phyloP scores from a whole-genome alignment of 2,113 vertebrate genomes.

The Psilopogon haemacephalus region DNA sequence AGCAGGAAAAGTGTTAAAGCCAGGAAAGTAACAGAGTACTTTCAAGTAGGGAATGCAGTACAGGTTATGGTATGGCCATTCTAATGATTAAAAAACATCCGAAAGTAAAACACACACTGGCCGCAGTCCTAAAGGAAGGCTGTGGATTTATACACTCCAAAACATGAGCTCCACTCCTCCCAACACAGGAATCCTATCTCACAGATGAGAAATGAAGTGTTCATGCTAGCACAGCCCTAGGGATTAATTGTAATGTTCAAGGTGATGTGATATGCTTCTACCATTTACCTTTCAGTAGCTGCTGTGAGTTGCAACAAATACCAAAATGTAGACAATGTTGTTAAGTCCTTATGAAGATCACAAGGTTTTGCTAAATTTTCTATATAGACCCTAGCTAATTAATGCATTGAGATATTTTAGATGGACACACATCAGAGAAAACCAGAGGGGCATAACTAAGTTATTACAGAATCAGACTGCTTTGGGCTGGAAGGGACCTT shows the following conservation, averaged over 20 bases:
- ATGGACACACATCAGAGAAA: background rate
- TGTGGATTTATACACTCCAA: background rate
- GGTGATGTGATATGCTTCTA: rapidly evolving
- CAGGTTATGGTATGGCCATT: background rate
- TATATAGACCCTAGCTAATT: background rate
- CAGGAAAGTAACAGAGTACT: background rate
- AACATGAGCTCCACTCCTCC: background rate
- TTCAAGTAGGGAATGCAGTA: background rate
- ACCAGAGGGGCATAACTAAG: background rate
- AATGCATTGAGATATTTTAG: background rate
- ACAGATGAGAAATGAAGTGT: rapidly evolving
- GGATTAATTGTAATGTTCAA: background rate
- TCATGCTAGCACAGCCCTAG: background rate
- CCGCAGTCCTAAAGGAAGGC: background rate
- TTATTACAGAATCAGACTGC: too few relatives aligned
- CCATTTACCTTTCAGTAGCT: background rate
- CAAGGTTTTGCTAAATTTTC: background rate
- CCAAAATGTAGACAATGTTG: background rate
- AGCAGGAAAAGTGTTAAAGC: background rate
- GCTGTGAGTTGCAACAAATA: background rate
- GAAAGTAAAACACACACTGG: background rate
- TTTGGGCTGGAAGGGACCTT: too few relatives aligned
- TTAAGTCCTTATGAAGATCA: background rate
- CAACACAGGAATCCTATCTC: background rate
- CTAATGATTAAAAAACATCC: constrained; percentile 20